Conservation (phyloP, 2,113 vertebrate genomes). For the Nothobranchius kuhntae region DNA sequence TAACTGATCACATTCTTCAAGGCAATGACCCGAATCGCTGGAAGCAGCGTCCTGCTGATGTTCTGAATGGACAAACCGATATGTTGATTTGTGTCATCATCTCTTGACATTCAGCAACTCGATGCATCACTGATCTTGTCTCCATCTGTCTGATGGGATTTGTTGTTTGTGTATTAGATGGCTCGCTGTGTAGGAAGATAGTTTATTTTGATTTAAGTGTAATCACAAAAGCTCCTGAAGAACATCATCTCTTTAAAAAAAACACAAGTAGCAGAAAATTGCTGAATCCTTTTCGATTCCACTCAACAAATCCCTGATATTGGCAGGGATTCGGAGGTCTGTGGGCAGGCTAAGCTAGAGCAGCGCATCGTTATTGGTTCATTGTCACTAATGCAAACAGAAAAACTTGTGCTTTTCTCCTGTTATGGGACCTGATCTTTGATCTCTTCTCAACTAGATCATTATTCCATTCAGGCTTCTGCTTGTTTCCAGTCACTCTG, state of each 20-base stretch:
- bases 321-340: constrained; percentile 11
- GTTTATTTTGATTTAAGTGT: constrained; percentile 1
- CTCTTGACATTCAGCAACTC: constrained; percentile 5
- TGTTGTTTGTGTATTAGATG: background rate
- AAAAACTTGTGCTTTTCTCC: constrained; percentile 10
- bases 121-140: constrained; percentile 2
- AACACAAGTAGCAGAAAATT: background rate
- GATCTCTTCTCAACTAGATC: background rate
- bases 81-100: constrained; percentile 4
- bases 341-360: constrained; percentile 4
- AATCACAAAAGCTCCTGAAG: background rate
- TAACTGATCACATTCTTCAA: constrained; percentile 10
- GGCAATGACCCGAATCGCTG: background rate
- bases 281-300: constrained; percentile 7
- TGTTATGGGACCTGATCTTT: background rate
- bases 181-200: background rate
- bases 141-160: background rate
- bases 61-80: constrained; percentile 9
- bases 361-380: constrained; percentile 19
- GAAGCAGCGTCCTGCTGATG: background rate
- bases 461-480: constrained; percentile 8
- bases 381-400: constrained; percentile 15
- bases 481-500: constrained; percentile 2
- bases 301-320: constrained; percentile 3
- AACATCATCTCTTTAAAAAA: constrained; percentile 1